These are phyloP conservation scores for Upupa epops DNA, from an alignment of 2,113 vertebrate species.

Conservation along the genomic window DNA sequence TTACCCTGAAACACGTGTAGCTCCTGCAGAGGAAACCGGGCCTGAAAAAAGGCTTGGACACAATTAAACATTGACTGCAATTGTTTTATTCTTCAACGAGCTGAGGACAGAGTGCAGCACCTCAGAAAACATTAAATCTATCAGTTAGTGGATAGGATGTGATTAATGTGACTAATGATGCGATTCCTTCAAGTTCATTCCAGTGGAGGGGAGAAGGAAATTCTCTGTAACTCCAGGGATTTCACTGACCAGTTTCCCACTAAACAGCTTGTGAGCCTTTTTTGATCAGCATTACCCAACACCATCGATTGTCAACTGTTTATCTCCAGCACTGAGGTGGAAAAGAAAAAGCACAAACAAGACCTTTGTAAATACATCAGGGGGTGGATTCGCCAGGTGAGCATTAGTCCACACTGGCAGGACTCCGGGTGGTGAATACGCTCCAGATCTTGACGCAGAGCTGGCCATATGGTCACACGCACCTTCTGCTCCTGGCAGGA, in stretches of 20 bases:
- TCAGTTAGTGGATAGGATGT: not conserved
- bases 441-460: rapidly evolving
- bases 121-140: not conserved
- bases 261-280: not conserved
- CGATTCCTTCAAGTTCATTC: not conserved
- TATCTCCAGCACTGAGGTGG: rapidly evolving
- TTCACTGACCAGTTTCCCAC: not conserved
- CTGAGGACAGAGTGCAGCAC: not conserved
- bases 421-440: rapidly evolving
- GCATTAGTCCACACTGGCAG: rapidly evolving
- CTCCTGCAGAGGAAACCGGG: not conserved
- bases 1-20: rapidly evolving
- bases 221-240: not conserved
- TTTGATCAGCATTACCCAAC: rapidly evolving
- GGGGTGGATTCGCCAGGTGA: not conserved
- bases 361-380: rapidly evolving
- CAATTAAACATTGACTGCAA: not conserved
- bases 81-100: not conserved
- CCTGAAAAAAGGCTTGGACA: not conserved
- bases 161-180: not conserved
- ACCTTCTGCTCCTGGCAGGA: not conserved
- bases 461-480: rapidly evolving
- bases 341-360: not conserved
- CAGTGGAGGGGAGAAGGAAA: not conserved
- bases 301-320: not conserved